Base-by-base conservation (phyloP, 2,888 invertebrate species). In the Alviniconcha strummeri region DNA sequence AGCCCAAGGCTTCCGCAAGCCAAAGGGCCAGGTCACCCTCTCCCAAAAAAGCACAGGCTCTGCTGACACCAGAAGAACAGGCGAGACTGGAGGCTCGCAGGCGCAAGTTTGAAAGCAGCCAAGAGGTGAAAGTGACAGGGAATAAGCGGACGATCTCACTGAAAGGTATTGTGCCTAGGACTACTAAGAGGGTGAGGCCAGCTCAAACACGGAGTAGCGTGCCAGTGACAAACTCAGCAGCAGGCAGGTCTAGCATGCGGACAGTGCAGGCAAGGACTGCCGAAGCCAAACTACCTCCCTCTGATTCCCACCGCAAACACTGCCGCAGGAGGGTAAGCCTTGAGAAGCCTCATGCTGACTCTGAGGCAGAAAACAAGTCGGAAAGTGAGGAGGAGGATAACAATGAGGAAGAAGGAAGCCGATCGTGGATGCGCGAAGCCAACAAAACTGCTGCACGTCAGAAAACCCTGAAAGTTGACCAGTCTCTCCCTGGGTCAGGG, bases 111-210 rank as follows among this genome's bases (percentile, higher is more conserved):
- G 85, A 86, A 81, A 82, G 19, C 78, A 83, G 69, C 57, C 82
- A 83, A 67, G 85, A 85, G 60, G 78, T 83, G 57, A 86, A 84
- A 71, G 79, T 76, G 77, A 71, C 72, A 81, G 85, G 76, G 74
- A 77, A 82, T n/a, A 86, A 84, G 57, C 89, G 88, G 77, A 89
- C 87, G 54, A 88, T 90, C 79, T 90, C 90, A n/a, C 85, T 90
- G 52, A 90, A 89, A 85, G 88, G 88, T 52, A 90, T 89, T 71
- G 83, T 86, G 7, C 80, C 84, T 0, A 81, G 75, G 11, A 87
- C 86, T 11, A 87, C 86, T 71, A 84, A 85, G 76, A 86, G 80
- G 69, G 67, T 79, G 17, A 86, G 86, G 55, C 83, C 85, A 72
- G 13, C 71, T 52, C 84, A 76, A 80, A 80, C 76, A 67, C 83